Base-by-base conservation (phyloP, 1,140 invertebrate species). In the Drosophila kohkoa region DNA sequence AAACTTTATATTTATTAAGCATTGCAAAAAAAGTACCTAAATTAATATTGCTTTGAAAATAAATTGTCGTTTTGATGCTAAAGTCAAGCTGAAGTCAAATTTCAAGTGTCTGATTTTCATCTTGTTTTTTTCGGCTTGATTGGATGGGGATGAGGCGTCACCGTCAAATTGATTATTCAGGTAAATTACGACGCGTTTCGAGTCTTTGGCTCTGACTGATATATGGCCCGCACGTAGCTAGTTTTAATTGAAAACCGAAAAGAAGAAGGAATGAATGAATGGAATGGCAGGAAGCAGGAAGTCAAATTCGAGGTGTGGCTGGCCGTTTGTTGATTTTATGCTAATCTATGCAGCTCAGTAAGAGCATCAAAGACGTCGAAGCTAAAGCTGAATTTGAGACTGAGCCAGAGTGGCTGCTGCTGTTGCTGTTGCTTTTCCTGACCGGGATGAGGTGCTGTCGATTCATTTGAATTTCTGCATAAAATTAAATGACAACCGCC, bases 191-290 rank as follows among this genome's bases (percentile, higher is more conserved):
- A 52, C 20, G 16, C 41, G 32, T 30, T 10, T 59, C n/a, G 38
- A 62, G 48, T 58, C 32, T 70, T 28, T 62, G 58, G 43, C 25
- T 64, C 35, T 35, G 57, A 43, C 73, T 88, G 83, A 89, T 88
- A 57, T 89, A 88, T 77, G 79, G 67, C 75, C 75, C 41, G 55
- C 65, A 68, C 72, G 74, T 65, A 78, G 52, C 28, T 46, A 41
- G 55, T 89, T 89, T 88, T 88, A 88, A 88, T 88, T 88, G 83
- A 89, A 88, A 88, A 83, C 77, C 81, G 30, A 87, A 88, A 81
- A 77, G 67, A 63, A 64, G 52, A 49, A n/a, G 38, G 35, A 35
- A 41, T 15, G 63, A 75, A 52, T 57, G 66, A 70, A 62, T 49
- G 32, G 51, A 16, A 35, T 32, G 13, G 13, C 5, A 43, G 57